A percentile compares a stretch with the other conserved stretches of the same genome.
phyloP scores from a whole-genome alignment of 30 jellyfish, hydroid and myxozoan genomes.

The Pelagia noctiluca region DNA sequence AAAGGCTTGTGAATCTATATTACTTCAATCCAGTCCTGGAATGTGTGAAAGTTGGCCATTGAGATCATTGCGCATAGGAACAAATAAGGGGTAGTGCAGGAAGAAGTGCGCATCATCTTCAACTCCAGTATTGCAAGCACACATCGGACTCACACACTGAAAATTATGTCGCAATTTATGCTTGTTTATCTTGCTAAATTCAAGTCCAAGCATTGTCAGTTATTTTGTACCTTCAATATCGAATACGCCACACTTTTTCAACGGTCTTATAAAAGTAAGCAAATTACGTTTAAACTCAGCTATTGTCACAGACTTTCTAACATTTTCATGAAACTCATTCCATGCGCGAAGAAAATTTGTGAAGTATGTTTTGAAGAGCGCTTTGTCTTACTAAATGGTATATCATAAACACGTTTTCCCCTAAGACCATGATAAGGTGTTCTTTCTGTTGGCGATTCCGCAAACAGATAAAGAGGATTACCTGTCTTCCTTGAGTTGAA shows the following conservation, averaged over 20 bases:
- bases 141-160: slow-evolving; percentile 19
- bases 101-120: slow-evolving; percentile 57
- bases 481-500: slow-evolving; percentile 33
- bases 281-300: slow-evolving; percentile 26
- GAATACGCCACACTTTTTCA: neutral
- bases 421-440: slow-evolving; percentile 30
- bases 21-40: slow-evolving; percentile 32
- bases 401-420: slow-evolving; percentile 5
- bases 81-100: slow-evolving; percentile 45
- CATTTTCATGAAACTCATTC: slow-evolving; percentile 38
- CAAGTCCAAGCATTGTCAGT: slow-evolving; percentile 41
- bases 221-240: neutral
- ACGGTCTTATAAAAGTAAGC: slow-evolving; percentile 23
- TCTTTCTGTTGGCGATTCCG: slow-evolving; percentile 29
- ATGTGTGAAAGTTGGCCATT: slow-evolving; percentile 33
- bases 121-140: slow-evolving; percentile 61
- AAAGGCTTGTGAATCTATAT: slow-evolving; percentile 48
- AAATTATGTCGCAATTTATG: slow-evolving; percentile 47
- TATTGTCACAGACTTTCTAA: slow-evolving; percentile 27
- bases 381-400: slow-evolving; percentile 24
- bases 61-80: slow-evolving; percentile 22
- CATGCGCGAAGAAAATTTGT: slow-evolving; percentile 32
- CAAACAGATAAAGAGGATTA: slow-evolving; percentile 38
- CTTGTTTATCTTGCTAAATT: slow-evolving; percentile 44
- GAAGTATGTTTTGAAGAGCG: slow-evolving; percentile 57